These are phyloP conservation scores for Rhea americana DNA, from an alignment of 2,113 vertebrate species.

Conservation along the genomic window DNA sequence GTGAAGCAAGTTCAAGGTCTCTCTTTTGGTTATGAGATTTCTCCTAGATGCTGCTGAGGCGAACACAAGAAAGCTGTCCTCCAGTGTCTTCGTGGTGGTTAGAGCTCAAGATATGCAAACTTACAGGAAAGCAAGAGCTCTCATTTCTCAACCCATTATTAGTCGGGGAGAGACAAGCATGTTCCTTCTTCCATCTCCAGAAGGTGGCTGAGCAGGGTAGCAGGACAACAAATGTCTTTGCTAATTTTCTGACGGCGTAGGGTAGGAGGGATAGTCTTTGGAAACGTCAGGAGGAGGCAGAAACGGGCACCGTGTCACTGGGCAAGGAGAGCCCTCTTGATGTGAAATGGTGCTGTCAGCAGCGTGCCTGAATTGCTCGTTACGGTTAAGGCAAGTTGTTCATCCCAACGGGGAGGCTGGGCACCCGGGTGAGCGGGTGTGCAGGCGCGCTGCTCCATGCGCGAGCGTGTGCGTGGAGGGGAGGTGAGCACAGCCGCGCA, in stretches of 20 bases:
- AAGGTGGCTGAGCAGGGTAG: neutral
- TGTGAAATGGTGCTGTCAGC: rapidly evolving
- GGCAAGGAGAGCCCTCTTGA: neutral
- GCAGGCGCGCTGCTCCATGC: too few relatives aligned
- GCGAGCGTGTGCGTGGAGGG: neutral
- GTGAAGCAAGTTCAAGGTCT: constrained; percentile 58
- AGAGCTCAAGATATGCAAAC: neutral
- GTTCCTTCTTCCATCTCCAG: neutral
- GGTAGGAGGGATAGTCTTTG: neutral
- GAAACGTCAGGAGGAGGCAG: neutral
- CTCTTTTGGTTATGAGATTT: constrained; percentile 11
- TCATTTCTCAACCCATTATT: neutral
- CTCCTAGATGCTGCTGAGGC: neutral
- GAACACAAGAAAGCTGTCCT: neutral
- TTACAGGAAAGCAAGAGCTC: neutral
- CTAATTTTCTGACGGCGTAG: neutral
- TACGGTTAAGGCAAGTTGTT: neutral
- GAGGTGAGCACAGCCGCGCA: too few relatives aligned
- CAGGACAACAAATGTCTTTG: too few relatives aligned
- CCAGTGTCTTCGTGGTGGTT: neutral
- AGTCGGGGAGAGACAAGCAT: neutral
- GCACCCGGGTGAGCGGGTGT: neutral
- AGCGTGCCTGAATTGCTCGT: too few relatives aligned
- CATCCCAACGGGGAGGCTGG: neutral
- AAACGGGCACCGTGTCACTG: rapidly evolving